These are phyloP conservation scores for Hippocampus kuda DNA, from an alignment of 2,797 vertebrate genomes.

Conservation along the genomic window DNA sequence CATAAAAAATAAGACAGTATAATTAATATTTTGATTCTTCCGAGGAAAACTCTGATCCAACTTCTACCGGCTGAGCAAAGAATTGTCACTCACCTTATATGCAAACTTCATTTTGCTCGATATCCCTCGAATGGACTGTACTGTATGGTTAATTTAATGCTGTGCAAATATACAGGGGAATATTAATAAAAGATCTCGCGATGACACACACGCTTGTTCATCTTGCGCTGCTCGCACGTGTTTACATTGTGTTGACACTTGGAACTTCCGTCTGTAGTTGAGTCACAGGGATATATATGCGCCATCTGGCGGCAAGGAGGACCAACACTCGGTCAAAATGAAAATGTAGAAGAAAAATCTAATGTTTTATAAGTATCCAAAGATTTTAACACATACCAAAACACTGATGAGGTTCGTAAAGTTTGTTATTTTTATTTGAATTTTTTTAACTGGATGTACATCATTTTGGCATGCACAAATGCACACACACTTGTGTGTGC, in stretches of 20 bases:
- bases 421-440: too few relatives aligned
- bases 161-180: accelerated
- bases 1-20: neutral
- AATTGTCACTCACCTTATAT: constrained; percentile 58
- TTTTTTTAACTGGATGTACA: too few relatives aligned
- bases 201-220: constrained; percentile 21
- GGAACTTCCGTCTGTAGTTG: constrained; percentile 20
- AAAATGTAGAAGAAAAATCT: too few relatives aligned
- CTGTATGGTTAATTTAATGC: neutral
- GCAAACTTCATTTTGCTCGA: constrained; percentile 68
- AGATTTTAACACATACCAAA: too few relatives aligned
- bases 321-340: neutral
- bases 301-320: constrained; percentile 30
- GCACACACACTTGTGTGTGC: too few relatives aligned
- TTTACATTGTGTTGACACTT: constrained; percentile 44
- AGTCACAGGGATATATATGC: neutral
- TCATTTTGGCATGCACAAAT: too few relatives aligned
- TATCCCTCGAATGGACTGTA: neutral
- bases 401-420: too few relatives aligned
- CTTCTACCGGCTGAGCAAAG: neutral
- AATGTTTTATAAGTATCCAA: too few relatives aligned
- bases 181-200: neutral
- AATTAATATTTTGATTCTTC: neutral
- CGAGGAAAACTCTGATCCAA: neutral
- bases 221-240: constrained; percentile 29